Percentiles rank a stretch among this genome's conserved stretches.
Conservation (phyloP, 2,113 vertebrate genomes). For the Cathartes aura region DNA sequence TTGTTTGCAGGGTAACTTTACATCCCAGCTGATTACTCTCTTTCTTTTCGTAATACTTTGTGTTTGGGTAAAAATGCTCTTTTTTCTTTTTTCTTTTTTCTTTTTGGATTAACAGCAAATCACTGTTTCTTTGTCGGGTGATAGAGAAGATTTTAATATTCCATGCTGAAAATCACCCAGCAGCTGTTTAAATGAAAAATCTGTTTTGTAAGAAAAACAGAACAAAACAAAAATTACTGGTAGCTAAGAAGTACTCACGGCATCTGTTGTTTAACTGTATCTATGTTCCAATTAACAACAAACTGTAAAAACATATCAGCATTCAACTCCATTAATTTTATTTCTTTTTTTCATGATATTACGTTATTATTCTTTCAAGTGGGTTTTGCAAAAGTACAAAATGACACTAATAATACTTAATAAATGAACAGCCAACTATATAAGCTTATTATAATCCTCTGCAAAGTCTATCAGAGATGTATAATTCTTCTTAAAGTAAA, state of each 20-base stretch:
- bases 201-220: conserved; percentile 24
- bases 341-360: background rate
- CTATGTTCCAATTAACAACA: conserved; percentile 28
- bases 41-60: background rate
- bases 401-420: background rate
- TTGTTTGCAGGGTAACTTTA: background rate
- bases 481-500: background rate
- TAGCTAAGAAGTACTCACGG: background rate
- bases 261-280: conserved; percentile 57
- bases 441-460: background rate
- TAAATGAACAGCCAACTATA: background rate
- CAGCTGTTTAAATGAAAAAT: conserved; percentile 45
- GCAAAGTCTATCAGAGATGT: background rate
- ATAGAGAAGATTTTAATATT: conserved; percentile 20
- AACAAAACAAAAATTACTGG: background rate
- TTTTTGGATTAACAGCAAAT: conserved; percentile 11
- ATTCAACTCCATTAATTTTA: conserved; percentile 1
- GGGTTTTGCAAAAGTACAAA: background rate
- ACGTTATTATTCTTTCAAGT: background rate
- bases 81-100: background rate
- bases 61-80: background rate
- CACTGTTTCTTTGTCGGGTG: background rate
- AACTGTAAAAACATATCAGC: background rate
- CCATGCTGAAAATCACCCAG: background rate
- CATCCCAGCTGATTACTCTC: background rate